Conservation (phyloP, 2,888 invertebrate species). For the Pandemis corylana region DNA sequence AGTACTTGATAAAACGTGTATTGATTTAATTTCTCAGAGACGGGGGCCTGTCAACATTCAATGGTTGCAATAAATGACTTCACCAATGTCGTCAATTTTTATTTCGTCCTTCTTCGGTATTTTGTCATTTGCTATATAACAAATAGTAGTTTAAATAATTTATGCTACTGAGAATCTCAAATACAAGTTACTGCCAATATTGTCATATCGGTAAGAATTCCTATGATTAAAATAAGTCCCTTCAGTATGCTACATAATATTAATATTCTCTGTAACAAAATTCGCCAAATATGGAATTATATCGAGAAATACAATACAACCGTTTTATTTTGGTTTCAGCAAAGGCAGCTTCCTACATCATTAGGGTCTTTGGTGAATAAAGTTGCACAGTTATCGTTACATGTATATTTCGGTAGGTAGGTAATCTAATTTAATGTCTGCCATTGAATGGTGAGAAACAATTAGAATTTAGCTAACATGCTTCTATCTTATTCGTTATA, state of each 20-base stretch:
- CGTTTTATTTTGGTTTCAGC: neutral
- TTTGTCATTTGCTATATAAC: too few relatives aligned
- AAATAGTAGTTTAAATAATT: too few relatives aligned
- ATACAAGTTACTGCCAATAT: neutral
- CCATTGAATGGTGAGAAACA: neutral
- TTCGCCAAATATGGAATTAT: neutral
- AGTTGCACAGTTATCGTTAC: neutral
- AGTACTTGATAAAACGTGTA: too few relatives aligned
- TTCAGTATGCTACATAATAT: neutral
- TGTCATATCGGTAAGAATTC: neutral
- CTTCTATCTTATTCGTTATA: too few relatives aligned
- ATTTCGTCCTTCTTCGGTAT: too few relatives aligned
- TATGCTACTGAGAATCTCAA: too few relatives aligned
- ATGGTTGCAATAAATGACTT: too few relatives aligned
- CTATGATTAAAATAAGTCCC: neutral
- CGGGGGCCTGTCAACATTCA: too few relatives aligned
- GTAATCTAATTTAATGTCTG: constrained; percentile 1
- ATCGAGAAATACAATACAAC: constrained; percentile 1
- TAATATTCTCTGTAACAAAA: neutral
- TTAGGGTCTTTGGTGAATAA: constrained; percentile 1
- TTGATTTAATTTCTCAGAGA: too few relatives aligned
- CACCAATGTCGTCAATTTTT: too few relatives aligned
- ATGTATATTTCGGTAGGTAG: neutral
- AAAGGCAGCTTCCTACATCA: neutral
- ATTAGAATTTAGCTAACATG: too few relatives aligned